Percentiles rank a stretch among this genome's conserved stretches.
These are phyloP conservation scores for Apogon hyalosoma DNA, from an alignment of 2,797 vertebrate genomes.

Conservation along the genomic window DNA sequence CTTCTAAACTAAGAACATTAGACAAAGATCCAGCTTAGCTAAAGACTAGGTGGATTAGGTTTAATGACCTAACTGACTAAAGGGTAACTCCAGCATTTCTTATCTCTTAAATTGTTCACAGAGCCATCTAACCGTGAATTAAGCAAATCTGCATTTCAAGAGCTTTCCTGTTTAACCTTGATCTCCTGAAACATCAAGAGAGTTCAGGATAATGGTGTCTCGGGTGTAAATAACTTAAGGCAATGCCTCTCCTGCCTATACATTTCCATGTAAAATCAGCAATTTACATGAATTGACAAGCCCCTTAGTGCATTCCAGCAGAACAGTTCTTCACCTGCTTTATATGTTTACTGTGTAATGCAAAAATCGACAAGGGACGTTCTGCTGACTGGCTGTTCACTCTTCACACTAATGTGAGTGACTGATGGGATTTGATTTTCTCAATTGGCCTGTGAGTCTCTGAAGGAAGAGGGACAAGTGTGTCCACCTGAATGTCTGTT, in stretches of 20 bases:
- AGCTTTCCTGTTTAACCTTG: constrained; percentile 51
- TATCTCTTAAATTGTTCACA: constrained; percentile 50
- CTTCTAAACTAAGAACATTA: constrained; percentile 48
- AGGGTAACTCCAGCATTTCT: constrained; percentile 46
- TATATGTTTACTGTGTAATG: constrained; percentile 18
- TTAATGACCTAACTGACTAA: constrained; percentile 61
- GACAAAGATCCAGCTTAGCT: constrained; percentile 37
- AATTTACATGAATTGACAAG: constrained; percentile 36
- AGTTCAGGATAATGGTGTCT: constrained; percentile 45
- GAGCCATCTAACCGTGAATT: constrained; percentile 26
- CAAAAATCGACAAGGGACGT: constrained; percentile 14
- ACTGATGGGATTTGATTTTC: constrained; percentile 56
- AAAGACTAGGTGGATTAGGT: constrained; percentile 49
- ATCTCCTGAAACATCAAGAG: constrained; percentile 36
- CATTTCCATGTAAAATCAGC: constrained; percentile 59
- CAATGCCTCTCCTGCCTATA: constrained; percentile 35
- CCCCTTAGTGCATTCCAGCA: constrained; percentile 22
- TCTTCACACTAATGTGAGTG: constrained; percentile 39
- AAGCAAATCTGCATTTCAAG: constrained; percentile 64
- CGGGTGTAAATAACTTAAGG: constrained; percentile 49
- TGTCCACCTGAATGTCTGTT: not conserved
- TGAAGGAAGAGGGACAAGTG: constrained; percentile 1
- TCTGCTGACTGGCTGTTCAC: constrained; percentile 16
- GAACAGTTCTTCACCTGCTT: constrained; percentile 31
- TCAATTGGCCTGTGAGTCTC: constrained; percentile 23